Conservation (phyloP, 1,140 invertebrate genomes). For the Rhopalosiphum maidis region DNA sequence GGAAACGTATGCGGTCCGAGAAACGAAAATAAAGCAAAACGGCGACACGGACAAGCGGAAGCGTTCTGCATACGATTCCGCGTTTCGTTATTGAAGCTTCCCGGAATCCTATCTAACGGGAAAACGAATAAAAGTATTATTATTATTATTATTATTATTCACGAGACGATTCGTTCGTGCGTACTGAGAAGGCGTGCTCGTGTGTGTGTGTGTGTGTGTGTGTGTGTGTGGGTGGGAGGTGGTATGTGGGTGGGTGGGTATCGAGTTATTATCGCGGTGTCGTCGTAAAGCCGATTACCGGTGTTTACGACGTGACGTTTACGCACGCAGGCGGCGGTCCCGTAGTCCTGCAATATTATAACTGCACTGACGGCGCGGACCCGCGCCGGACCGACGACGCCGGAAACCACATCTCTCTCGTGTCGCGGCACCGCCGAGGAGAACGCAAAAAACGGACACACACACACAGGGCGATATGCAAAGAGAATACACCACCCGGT, state of each 20-base stretch:
- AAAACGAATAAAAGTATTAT: neutral
- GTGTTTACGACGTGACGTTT: constrained; percentile 6
- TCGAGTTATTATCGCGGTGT: neutral
- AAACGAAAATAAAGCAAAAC: neutral
- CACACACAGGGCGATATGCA: neutral
- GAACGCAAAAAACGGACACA: neutral
- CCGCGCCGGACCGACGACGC: neutral
- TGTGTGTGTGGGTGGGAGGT: neutral
- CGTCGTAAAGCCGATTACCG: neutral
- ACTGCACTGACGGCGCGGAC: neutral
- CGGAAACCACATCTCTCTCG: neutral
- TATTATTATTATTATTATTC: neutral
- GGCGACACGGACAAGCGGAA: neutral
- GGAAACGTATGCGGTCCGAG: neutral
- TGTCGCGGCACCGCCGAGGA: too few species aligned
- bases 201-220: neutral
- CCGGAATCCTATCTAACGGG: neutral
- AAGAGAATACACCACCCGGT: neutral
- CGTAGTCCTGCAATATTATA: too few species aligned
- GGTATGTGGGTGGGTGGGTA: neutral
- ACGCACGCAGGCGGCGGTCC: neutral
- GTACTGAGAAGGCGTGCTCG: too few species aligned
- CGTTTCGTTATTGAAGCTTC: neutral
- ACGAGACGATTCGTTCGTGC: neutral
- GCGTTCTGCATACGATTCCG: neutral